phyloP scores from a whole-genome alignment of 53 echinoderm and acorn worm genomes.

The Henricia sp. region DNA sequence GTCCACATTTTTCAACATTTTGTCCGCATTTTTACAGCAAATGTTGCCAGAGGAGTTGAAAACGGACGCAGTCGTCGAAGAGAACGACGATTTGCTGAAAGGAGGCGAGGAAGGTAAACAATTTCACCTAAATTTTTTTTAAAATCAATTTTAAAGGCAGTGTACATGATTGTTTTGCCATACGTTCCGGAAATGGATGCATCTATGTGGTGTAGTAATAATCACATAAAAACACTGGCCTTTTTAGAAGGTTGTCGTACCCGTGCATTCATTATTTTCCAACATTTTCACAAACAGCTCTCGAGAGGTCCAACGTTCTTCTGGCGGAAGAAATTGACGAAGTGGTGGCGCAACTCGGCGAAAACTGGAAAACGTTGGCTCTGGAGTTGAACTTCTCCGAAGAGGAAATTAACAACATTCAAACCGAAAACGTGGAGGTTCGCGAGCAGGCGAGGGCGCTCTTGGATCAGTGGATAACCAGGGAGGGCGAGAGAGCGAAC shows the following conservation, averaged over 20 bases:
- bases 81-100: slow-evolving; percentile 86
- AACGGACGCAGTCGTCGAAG: slow-evolving; percentile 75
- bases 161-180: too few relatives aligned
- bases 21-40: slow-evolving; percentile 46
- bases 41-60: slow-evolving; percentile 75
- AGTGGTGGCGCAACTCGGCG: slow-evolving; percentile 76
- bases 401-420: slow-evolving; percentile 77
- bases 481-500: slow-evolving; percentile 67
- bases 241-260: neutral
- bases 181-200: too few relatives aligned
- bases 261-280: too few relatives aligned
- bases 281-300: slow-evolving; percentile 5
- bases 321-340: slow-evolving; percentile 72
- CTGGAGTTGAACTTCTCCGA: slow-evolving; percentile 85
- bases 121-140: neutral
- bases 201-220: neutral
- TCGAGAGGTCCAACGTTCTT: slow-evolving; percentile 63
- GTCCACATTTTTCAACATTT: too few relatives aligned
- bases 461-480: slow-evolving; percentile 71
- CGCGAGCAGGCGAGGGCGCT: slow-evolving; percentile 81
- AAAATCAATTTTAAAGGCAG: too few relatives aligned
- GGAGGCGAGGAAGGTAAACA: slow-evolving; percentile 72
- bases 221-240: neutral
- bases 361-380: slow-evolving; percentile 94
- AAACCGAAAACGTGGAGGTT: slow-evolving; percentile 77